Base-by-base conservation (phyloP, 1,140 invertebrate genomes). In the Augochlora pura region DNA sequence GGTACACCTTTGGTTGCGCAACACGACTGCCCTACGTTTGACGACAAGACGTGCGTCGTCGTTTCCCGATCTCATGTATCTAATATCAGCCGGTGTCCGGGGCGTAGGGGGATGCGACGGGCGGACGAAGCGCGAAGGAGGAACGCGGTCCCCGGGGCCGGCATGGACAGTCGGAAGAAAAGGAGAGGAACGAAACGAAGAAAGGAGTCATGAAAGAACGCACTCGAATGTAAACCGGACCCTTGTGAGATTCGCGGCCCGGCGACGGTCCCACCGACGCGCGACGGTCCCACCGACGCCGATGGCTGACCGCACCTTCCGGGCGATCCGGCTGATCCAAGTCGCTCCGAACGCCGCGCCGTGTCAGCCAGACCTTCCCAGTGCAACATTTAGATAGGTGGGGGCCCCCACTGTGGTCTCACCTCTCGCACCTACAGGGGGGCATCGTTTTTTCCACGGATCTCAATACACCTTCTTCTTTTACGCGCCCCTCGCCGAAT, bases 231-330 rank as follows among this genome's bases (percentile, higher is more conserved):
- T 93, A 93, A 93, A 91, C 92, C 89, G 92, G 91, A 87, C 91
- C 91, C 92, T 90, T 93, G 92, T 93, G 92, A 93, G 92, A 93
- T 93, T 93, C 86, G 91, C 90, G 87, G 82, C 83, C 87, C 89
- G 76, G 57, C 82, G 77, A 72, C 90, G 90, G 90, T 93, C 92
- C 91, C 92, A 93, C 91, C 92, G 83, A 88, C 88, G 88, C 91
- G 57, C 82, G 77, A 72, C 90, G 90, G 90, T 93, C 92, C 91
- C 92, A 93, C 91, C 92, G 83, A 88, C 88, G 88, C 91, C 86
- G 86, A 90, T 85, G 86, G 84, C 88, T 91, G 88, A 93, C 92
- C 92, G 89, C 92, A 93, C 88, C 91, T 93, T 93, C 92, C 92
- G 91, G 91, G 86, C 91, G 80, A 88, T 88, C 84, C 80, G 78